These are phyloP conservation scores for Scaptomyza parva DNA, from an alignment of 2,888 invertebrate species.

Conservation along the genomic window DNA sequence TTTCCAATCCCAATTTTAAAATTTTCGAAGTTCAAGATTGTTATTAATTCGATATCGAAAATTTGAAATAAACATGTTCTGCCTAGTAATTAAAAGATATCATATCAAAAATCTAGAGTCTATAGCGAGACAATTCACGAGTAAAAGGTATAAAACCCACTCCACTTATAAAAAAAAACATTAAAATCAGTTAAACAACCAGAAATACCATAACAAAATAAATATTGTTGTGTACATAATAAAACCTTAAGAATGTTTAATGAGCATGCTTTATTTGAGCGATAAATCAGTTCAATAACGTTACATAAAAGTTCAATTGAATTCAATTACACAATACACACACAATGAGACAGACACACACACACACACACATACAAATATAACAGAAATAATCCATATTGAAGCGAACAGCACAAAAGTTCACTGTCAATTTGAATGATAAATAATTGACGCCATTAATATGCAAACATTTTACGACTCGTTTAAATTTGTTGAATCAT, in stretches of 20 bases:
- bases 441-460: conserved; percentile 7
- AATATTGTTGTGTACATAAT: neutral
- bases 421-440: conserved; percentile 1
- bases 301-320: conserved; percentile 6
- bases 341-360: too few relatives aligned
- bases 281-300: neutral
- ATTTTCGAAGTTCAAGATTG: too few relatives aligned
- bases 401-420: too few relatives aligned
- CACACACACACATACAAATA: neutral
- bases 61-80: too few relatives aligned
- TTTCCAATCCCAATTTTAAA: too few relatives aligned
- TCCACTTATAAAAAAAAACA: too few relatives aligned
- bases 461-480: neutral
- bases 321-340: neutral
- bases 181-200: neutral
- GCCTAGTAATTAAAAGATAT: too few relatives aligned
- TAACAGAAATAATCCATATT: conserved; percentile 3
- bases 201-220: neutral
- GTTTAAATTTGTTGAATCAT: conserved; percentile 10
- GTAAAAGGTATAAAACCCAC: too few relatives aligned
- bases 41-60: too few relatives aligned
- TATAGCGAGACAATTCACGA: too few relatives aligned
- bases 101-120: too few relatives aligned
- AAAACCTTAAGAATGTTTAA: neutral
- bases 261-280: neutral